Base-by-base conservation (phyloP, 2,797 vertebrate genomes). In the Notamacropus eugenii region DNA sequence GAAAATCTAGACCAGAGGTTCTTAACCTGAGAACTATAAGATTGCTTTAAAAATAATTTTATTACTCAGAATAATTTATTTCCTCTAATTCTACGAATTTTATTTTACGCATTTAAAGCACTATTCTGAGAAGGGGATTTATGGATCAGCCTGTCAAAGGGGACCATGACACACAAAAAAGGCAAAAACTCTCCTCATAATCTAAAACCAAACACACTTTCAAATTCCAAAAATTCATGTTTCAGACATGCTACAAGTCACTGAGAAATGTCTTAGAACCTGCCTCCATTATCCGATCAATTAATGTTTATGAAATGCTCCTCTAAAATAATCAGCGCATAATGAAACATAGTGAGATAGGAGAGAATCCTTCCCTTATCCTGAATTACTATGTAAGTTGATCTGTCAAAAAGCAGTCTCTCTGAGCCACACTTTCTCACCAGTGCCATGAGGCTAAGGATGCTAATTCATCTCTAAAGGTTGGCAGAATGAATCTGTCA, bases 241-340 rank as follows among this genome's bases (percentile, higher is more conserved):
- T 95, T 93, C n/a, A 62, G 55, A 97, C 50, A 93, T 54, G 92
- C 12, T 31, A 93, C 56, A 96, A 87, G 62, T 92, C 40, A 91
- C 58, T 90, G 2, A 94, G 50, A 62, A 95, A 94, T 95, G 90
- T 92, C 58, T 93, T n/a, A 67, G 29, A 94, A 54, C 91, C 0
- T n/a, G 0, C 13, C 91, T 91, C 16, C 92, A 54, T 29, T 93
- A 95, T 57, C 50, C 93, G 40, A 46, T 82, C 19, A 82, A 82
- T 82, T 40, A 82, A 82, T 24, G 24, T 46, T 40, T 82, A 82
- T 46, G 40, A 82, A 82, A 22, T 82, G n/a, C 0, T 24, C 40
- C 19, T 8, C n/a, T 40, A 46, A 82, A 46, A 24, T 82, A 82
- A 82, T 46, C n/a, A 46, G 67, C 19, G 24, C 19, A 46, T 10